Evolutionary conservation across 2,113 vertebrate species (phyloP), one percentile per base, ranked within the genome.

Genomic region (Phyllostomus hastatus): DNA sequence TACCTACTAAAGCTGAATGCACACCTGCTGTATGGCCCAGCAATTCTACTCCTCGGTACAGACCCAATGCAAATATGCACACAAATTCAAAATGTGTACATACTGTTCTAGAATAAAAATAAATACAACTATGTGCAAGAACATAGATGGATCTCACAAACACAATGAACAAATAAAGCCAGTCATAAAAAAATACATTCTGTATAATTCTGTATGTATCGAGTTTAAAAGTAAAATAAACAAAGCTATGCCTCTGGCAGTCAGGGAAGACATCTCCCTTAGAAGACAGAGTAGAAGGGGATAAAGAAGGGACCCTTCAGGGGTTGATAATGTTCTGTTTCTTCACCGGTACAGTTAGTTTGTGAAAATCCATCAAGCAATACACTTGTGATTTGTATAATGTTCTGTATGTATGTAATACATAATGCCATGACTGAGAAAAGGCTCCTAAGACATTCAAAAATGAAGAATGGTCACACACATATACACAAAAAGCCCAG

Each of bases 221-320:
- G 61, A n/a, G 19, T 41, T 79, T 46, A 67, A 61, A 81, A 59
- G 50, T 33, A 59, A 19, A 31, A 90, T 28, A 85, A 82, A 61
- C 14, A 20, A 75, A 76, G 17, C 33, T 15, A 16, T 50, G 41
- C 20, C 79, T 86, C 57, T 10, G 46, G 24, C 66, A 52, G 35
- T 81, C 22, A 88, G 33, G 38, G 10, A 15, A 88, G 33, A 80
- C 28, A 17, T 28, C 17, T 69, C 52, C 73, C 24, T 50, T 64
- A 16, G 4, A 22, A 10, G 8, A 26, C 17, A n/a, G 12, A 75
- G 33, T 5, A 15, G 15, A 78, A 59, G 7, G n/a, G 7, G n/a
- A 31, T 0, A 6, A 0, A 16, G 54, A 7, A 10, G 41, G 66
- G 24, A 46, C 10, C 28, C 10, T 4, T 8, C 20, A 20, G 8